Conservation (phyloP, 2,888 invertebrate genomes). For the Branchipolynoe longqiensis region DNA sequence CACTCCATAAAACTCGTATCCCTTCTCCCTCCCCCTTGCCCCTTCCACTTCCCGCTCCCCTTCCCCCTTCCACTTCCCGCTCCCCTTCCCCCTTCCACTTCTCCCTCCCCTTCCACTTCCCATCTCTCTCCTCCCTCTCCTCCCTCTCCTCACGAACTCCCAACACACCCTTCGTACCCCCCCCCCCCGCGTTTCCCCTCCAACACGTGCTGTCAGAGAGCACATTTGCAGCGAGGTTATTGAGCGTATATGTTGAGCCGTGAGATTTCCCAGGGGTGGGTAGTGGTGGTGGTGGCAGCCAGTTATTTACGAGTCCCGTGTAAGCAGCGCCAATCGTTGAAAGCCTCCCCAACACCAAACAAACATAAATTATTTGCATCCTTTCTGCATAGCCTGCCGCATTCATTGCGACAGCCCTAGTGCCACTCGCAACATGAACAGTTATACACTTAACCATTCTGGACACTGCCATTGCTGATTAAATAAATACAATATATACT, state of each 20-base stretch:
- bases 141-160: background rate
- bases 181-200: background rate
- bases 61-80: background rate
- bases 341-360: conserved; percentile 42
- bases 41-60: background rate
- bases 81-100: background rate
- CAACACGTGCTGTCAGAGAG: conserved; percentile 10
- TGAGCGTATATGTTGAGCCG: conserved; percentile 37
- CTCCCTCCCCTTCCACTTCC: background rate
- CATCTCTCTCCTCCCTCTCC: background rate
- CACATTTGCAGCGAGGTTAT: conserved; percentile 43
- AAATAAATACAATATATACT: too few relatives aligned
- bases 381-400: conserved; percentile 40
- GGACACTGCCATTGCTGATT: conserved; percentile 1
- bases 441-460: conserved; percentile 22
- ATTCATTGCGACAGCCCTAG: background rate
- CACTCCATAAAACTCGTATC: background rate
- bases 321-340: conserved; percentile 18
- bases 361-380: conserved; percentile 46
- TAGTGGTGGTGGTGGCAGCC: conserved; percentile 6
- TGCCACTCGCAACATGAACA: background rate
- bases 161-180: background rate
- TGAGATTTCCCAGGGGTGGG: conserved; percentile 54
- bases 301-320: conserved; percentile 44
- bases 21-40: background rate